Conservation (phyloP, 2,797 vertebrate genomes). For the Lerista edwardsae region DNA sequence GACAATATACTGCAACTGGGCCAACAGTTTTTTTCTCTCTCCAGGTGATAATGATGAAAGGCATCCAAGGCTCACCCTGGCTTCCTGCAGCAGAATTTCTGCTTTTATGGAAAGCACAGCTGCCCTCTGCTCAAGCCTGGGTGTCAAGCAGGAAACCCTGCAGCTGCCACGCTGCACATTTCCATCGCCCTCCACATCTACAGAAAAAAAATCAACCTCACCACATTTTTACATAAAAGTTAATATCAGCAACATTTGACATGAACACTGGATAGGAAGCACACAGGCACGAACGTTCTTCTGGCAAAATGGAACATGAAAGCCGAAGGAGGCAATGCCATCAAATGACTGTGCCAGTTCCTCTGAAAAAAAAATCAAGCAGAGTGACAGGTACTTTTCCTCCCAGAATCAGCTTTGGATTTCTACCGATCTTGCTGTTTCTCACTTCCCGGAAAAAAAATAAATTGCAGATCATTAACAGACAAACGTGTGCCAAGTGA, state of each 20-base stretch:
- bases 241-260: background rate
- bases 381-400: slow-evolving; percentile 3
- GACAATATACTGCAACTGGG: background rate
- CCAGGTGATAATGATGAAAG: background rate
- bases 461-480: slow-evolving; percentile 49
- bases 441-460: slow-evolving; percentile 21
- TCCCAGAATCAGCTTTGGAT: slow-evolving; percentile 40
- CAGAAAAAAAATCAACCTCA: background rate
- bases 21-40: background rate
- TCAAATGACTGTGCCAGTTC: slow-evolving; percentile 23
- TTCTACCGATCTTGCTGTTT: slow-evolving; percentile 13
- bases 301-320: slow-evolving; percentile 32
- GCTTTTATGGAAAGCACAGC: slow-evolving; percentile 2
- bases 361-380: slow-evolving; percentile 23
- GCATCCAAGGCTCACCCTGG: slow-evolving; percentile 1
- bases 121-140: slow-evolving; percentile 18
- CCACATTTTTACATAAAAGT: slow-evolving; percentile 7
- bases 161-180: slow-evolving; percentile 21
- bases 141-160: slow-evolving; percentile 29
- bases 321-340: slow-evolving; percentile 42
- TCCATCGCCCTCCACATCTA: background rate
- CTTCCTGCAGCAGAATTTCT: background rate
- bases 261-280: slow-evolving; percentile 10
- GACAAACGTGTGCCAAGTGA: slow-evolving; percentile 49
- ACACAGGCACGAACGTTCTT: background rate